Base-by-base conservation (phyloP, 2,113 vertebrate genomes). In the Pollimyrus isidori region DNA sequence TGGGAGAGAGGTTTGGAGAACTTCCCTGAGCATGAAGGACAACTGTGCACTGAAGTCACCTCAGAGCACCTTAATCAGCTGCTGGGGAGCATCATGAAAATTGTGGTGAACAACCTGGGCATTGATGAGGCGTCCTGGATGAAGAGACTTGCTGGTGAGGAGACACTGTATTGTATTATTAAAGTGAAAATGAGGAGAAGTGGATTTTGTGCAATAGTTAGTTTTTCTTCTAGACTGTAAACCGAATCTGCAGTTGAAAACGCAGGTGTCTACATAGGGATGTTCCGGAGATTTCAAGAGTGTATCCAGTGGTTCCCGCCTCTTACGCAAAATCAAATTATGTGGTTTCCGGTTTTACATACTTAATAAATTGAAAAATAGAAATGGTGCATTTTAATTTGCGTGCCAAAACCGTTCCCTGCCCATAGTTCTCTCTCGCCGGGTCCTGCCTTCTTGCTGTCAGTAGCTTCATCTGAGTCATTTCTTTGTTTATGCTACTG, bases 71-170 rank as follows among this genome's bases (percentile, higher is more conserved):
- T 99, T 76, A 99, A 99, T 93, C 96, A 97, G 89, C 95, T 99
- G 6, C 93, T 99, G 92, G 98, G 98, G 46, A 98, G 98, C 91
- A 99, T 99, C 95, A 95, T 98, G 91, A 96, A 97, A 84, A 99
- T 99, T 90, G 97, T 99, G 0, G 97, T 99, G 92, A 99, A 98
- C 95, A 99, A 99, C 95, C 89, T 99, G 93, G 98, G 98, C 89
- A 99, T 99, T 1, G 98, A 99, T 0, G 98, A 99, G 89, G 98
- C 98, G 42, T 96, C 97, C 0, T 99, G 98, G 98, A 99, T 99
- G 98, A 99, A 99, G 94, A 95, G 98, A 50, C 93, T 99, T 87
- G 98, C 98, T 35, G 98, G 98, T 98, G 92, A 94, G 92, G 86
- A 17, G 84, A 42, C 35, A 1, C 19, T 3, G 3, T 39, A 9